Evolutionary conservation across 2,113 vertebrate species (phyloP).

Genomic region (Ictidomys tridecemlineatus): DNA sequence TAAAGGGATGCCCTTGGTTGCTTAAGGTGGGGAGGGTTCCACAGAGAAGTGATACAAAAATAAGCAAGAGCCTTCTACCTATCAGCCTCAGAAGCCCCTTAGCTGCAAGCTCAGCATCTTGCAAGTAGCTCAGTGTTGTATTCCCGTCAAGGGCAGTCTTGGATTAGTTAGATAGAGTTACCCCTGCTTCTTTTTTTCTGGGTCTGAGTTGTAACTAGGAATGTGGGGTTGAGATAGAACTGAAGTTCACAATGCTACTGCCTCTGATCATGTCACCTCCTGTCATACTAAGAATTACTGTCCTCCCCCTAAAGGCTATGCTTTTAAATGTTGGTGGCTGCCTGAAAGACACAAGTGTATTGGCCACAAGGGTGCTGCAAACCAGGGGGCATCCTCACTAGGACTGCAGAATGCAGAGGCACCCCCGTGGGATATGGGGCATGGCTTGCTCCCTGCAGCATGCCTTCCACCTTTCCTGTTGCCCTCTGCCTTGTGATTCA

Average conservation of each 20-base stretch:
- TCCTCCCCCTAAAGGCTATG: not conserved
- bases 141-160: not conserved
- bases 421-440: not conserved
- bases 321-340: not conserved
- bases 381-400: not conserved
- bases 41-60: not conserved
- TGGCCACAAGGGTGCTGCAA: not conserved
- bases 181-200: not conserved
- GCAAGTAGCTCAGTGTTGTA: not conserved
- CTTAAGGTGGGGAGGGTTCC: rapidly evolving
- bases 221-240: not conserved
- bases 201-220: not conserved
- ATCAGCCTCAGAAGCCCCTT: not conserved
- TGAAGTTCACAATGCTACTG: not conserved
- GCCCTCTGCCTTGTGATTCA: rapidly evolving
- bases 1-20: rapidly evolving
- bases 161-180: too few relatives aligned
- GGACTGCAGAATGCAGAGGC: not conserved
- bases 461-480: not conserved
- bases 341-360: not conserved
- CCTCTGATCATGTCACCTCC: not conserved
- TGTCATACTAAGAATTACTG: not conserved
- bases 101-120: not conserved
- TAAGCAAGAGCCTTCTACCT: not conserved
- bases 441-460: rapidly evolving